Percentiles rank a stretch among this genome's conserved stretches.
These are phyloP conservation scores for Typhlichthys subterraneus DNA, from an alignment of 2,797 vertebrate species.

Conservation along the genomic window DNA sequence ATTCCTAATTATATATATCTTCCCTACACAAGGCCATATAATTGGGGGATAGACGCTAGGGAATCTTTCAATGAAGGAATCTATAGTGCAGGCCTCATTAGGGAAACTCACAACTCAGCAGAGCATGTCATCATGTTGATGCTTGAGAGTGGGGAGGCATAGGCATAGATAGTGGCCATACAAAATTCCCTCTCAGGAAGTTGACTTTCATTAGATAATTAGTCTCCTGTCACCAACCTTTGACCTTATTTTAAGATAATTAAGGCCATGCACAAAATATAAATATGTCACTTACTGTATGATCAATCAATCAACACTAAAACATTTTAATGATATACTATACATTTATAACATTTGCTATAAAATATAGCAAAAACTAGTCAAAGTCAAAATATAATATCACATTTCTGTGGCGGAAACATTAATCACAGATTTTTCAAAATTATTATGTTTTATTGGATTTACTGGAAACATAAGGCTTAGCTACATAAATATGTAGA, in stretches of 20 bases:
- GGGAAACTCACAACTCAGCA: constrained; percentile 40
- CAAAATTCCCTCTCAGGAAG: constrained; percentile 41
- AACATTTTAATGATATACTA: constrained; percentile 49
- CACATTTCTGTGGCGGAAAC: no score
- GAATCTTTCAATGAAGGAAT: constrained; percentile 63
- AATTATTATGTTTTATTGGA: no score
- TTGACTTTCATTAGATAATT: constrained; percentile 68
- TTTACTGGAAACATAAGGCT: no score
- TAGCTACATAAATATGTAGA: no score
- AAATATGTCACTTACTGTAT: constrained; percentile 37
- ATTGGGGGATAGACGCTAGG: constrained; percentile 60
- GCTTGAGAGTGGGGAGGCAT: constrained; percentile 36
- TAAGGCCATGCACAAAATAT: constrained; percentile 37
- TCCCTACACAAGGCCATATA: constrained; percentile 64
- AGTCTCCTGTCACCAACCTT: constrained; percentile 54
- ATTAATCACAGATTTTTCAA: no score
- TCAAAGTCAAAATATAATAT: no score
- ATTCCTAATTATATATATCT: constrained; percentile 75
- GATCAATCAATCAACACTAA: constrained; percentile 51
- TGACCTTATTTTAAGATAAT: constrained; percentile 53
- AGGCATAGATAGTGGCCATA: constrained; percentile 30
- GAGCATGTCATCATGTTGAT: constrained; percentile 31
- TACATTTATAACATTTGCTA: background rate
- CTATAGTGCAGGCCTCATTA: constrained; percentile 70
- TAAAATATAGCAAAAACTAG: no score